phyloP scores from a whole-genome alignment of 2,113 vertebrate species.

The Prinia subflava region DNA sequence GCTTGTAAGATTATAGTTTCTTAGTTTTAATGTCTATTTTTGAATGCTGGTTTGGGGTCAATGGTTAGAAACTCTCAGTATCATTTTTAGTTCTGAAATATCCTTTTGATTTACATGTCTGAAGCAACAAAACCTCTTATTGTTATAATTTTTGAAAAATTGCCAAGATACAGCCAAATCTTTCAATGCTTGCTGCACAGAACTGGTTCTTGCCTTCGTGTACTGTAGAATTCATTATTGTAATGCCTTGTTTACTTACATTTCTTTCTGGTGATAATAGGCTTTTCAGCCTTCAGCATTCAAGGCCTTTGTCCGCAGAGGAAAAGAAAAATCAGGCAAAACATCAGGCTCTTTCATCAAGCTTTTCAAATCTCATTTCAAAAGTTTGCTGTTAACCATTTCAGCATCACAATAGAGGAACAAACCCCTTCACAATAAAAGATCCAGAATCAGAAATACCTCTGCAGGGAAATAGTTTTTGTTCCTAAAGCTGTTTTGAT shows the following conservation, averaged over 20 bases:
- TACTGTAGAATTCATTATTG: conserved; percentile 58
- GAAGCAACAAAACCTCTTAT: conserved; percentile 50
- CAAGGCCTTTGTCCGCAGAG: conserved; percentile 49
- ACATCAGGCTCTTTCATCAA: conserved; percentile 40
- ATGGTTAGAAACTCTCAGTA: conserved; percentile 9
- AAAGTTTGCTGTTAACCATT: conserved; percentile 56
- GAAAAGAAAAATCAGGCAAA: conserved; percentile 55
- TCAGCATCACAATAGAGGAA: background rate
- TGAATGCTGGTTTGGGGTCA: conserved; percentile 42
- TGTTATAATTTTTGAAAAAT: conserved; percentile 53
- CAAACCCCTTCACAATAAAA: background rate
- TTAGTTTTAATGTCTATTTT: conserved; percentile 45
- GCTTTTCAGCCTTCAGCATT: conserved; percentile 55
- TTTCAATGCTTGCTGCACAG: conserved; percentile 41
- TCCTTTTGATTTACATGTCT: conserved; percentile 59
- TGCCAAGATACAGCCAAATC: conserved; percentile 43
- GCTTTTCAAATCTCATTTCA: conserved; percentile 48
- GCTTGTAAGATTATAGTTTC: conserved; percentile 53
- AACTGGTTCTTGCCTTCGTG: conserved; percentile 46
- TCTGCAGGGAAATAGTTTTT: background rate
- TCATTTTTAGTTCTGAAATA: conserved; percentile 49
- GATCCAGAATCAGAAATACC: background rate
- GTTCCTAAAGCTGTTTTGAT: background rate
- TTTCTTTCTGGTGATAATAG: conserved; percentile 59
- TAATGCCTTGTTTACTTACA: conserved; percentile 68